phyloP scores from a whole-genome alignment of 2,888 invertebrate species.

The Cheiracanthium punctorium region DNA sequence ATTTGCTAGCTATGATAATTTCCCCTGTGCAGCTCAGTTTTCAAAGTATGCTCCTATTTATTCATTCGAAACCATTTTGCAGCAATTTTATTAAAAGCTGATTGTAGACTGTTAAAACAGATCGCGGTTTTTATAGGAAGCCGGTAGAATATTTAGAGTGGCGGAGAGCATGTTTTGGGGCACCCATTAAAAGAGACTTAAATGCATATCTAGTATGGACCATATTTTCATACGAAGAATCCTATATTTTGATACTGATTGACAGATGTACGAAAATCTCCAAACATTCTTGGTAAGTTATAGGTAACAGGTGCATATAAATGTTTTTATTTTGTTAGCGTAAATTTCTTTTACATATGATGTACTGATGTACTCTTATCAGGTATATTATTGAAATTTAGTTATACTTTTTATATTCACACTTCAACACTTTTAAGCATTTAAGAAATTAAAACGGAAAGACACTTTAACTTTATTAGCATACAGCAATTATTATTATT shows the following conservation, averaged over 20 bases:
- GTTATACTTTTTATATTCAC: too few relatives aligned
- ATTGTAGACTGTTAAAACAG: conserved; percentile 28
- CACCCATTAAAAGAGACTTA: conserved; percentile 59
- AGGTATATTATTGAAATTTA: too few relatives aligned
- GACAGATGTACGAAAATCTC: conserved; percentile 25
- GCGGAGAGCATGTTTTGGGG: conserved; percentile 33
- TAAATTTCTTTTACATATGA: too few relatives aligned
- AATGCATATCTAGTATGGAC: conserved; percentile 42
- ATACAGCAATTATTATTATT: too few relatives aligned
- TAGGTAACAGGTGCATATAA: conserved; percentile 38
- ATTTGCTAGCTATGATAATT: too few relatives aligned
- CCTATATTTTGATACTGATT: conserved; percentile 55
- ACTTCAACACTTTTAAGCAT: too few relatives aligned
- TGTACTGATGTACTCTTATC: too few relatives aligned
- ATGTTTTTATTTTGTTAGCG: conserved; percentile 11
- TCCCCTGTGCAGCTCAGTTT: too few relatives aligned
- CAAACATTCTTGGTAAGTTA: neutral
- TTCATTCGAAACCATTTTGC: conserved; percentile 55
- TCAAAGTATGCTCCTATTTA: conserved; percentile 14
- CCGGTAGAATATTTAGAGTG: conserved; percentile 30
- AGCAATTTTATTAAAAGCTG: conserved; percentile 53
- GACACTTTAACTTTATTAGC: too few relatives aligned
- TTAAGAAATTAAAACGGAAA: too few relatives aligned
- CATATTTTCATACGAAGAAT: conserved; percentile 30
- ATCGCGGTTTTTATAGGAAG: neutral